Percentiles rank a stretch among this genome's conserved stretches.
These are phyloP conservation scores for Cynocephalus volans DNA, from an alignment of 2,113 vertebrate genomes.

Conservation along the genomic window DNA sequence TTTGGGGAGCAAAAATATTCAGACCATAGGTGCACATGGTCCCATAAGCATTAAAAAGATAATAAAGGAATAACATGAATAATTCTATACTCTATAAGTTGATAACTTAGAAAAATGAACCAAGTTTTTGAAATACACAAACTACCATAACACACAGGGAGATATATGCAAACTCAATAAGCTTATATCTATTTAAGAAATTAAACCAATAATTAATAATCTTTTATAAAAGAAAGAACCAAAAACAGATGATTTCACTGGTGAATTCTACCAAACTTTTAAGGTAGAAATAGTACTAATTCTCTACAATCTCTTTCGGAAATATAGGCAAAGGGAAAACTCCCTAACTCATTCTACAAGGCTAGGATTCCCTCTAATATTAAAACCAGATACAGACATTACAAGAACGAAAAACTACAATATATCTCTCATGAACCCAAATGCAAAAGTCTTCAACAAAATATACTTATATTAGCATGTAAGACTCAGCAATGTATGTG, in stretches of 20 bases:
- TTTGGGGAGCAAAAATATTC: background rate
- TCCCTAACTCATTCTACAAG: background rate
- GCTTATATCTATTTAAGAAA: background rate
- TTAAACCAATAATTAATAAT: background rate
- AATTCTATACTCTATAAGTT: background rate
- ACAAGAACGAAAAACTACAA: background rate
- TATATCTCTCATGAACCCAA: background rate
- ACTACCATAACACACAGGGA: background rate
- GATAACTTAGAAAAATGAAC: background rate
- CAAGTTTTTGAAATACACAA: background rate
- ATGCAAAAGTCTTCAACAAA: background rate
- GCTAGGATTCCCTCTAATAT: background rate
- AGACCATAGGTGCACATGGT: background rate
- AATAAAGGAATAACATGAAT: background rate
- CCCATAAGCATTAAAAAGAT: background rate
- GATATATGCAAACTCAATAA: background rate
- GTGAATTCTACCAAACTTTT: background rate
- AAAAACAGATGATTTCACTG: background rate
- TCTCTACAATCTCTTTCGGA: background rate
- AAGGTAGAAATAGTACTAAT: background rate
- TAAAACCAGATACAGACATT: background rate
- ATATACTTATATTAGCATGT: background rate
- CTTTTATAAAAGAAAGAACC: background rate
- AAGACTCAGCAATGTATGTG: background rate
- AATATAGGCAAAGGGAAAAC: background rate